These are phyloP conservation scores for Laticauda laticaudata DNA, from an alignment of 2,113 vertebrate genomes.

Conservation along the genomic window DNA sequence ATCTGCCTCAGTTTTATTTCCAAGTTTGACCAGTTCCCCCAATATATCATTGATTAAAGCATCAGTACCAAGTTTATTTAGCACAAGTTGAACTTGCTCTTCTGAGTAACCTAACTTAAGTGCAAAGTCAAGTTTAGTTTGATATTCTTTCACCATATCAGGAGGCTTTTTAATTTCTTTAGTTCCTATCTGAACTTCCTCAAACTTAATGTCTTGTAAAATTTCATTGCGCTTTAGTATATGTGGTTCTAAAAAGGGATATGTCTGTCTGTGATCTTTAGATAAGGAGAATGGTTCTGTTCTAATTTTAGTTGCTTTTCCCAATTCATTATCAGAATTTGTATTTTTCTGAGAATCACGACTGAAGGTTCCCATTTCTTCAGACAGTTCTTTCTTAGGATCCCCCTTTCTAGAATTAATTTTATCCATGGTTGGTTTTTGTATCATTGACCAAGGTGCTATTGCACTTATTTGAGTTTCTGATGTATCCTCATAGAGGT, in stretches of 20 bases:
- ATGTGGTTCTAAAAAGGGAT: constrained; percentile 86
- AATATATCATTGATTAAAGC: constrained; percentile 97
- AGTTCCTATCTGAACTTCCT: constrained; percentile 67
- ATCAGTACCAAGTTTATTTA: constrained; percentile 91
- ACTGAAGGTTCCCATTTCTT: constrained; percentile 68
- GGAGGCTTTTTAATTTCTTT: constrained; percentile 73
- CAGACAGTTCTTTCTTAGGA: constrained; percentile 70
- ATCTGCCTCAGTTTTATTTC: constrained; percentile 87
- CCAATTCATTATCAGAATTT: constrained; percentile 78
- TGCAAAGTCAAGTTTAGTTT: constrained; percentile 95
- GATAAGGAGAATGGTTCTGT: constrained; percentile 66
- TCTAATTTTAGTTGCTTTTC: constrained; percentile 61
- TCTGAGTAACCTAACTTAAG: constrained; percentile 96
- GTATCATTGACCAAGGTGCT: constrained; percentile 74
- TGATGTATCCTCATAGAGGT: constrained; percentile 84
- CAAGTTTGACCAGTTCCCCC: constrained; percentile 96
- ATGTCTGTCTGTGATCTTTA: constrained; percentile 83
- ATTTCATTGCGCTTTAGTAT: constrained; percentile 78
- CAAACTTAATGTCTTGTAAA: constrained; percentile 73
- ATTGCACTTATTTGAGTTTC: constrained; percentile 82
- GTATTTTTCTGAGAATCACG: constrained; percentile 78
- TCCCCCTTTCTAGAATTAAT: constrained; percentile 73
- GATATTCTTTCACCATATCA: constrained; percentile 82
- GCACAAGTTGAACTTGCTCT: constrained; percentile 90
- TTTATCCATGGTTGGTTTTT: constrained; percentile 82